Evolutionary conservation across 2,113 vertebrate genomes (phyloP).

Genomic region (Tretioscincus oriximinensis): DNA sequence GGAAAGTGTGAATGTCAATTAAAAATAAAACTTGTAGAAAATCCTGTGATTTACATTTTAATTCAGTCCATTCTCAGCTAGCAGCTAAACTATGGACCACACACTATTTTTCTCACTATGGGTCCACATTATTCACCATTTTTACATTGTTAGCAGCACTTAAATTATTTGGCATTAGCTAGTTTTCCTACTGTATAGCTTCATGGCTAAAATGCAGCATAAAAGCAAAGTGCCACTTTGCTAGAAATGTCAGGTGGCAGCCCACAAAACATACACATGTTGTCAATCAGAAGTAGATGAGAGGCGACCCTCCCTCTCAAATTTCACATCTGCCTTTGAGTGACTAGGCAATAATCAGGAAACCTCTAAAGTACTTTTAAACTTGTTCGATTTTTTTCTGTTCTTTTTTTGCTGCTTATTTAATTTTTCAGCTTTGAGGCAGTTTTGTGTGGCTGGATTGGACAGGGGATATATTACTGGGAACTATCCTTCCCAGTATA

Average conservation of each 20-base stretch:
- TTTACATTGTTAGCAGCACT: slow-evolving; percentile 37
- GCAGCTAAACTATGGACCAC: slow-evolving; percentile 21
- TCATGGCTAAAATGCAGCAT: slow-evolving; percentile 39
- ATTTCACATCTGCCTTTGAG: too few relatives aligned
- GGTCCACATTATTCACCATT: slow-evolving; percentile 29
- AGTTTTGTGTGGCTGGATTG: too few relatives aligned
- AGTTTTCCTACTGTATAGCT: slow-evolving; percentile 43
- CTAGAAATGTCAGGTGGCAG: slow-evolving; percentile 29
- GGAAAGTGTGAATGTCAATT: background rate
- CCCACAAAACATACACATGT: background rate
- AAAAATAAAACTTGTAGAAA: slow-evolving; percentile 35
- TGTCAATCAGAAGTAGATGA: background rate
- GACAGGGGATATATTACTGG: too few relatives aligned
- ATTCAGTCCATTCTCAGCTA: slow-evolving; percentile 17
- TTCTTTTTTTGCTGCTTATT: too few relatives aligned
- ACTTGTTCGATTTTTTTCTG: too few relatives aligned
- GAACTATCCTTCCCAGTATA: too few relatives aligned
- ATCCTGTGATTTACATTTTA: slow-evolving; percentile 21
- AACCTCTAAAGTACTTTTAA: too few relatives aligned
- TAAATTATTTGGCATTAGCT: slow-evolving; percentile 36
- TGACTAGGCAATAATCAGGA: too few relatives aligned
- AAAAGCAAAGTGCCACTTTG: slow-evolving; percentile 44
- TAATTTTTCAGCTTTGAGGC: too few relatives aligned
- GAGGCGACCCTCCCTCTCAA: too few relatives aligned
- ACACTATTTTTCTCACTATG: background rate